phyloP scores from a whole-genome alignment of 2,113 vertebrate genomes.

The Atlantisia rogersi region DNA sequence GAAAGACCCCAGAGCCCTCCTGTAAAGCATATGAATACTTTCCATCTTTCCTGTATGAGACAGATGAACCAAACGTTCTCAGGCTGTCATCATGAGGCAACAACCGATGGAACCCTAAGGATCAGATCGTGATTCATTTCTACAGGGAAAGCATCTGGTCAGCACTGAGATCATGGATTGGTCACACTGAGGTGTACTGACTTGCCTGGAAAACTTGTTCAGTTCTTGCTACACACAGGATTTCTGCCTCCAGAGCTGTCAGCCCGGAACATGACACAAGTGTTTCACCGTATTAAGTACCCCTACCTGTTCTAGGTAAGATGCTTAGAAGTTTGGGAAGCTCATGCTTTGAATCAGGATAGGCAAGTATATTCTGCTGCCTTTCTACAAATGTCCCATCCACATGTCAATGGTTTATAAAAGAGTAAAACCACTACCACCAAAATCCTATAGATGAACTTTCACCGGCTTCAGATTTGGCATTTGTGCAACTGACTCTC shows the following conservation, averaged over 20 bases:
- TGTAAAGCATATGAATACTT: not conserved
- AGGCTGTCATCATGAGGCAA: not conserved
- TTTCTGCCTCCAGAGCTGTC: not conserved
- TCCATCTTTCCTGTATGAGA: not conserved
- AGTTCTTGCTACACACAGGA: not conserved
- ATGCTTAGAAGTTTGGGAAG: not conserved
- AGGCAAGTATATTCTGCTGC: not conserved
- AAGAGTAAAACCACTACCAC: not conserved
- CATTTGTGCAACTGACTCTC: not conserved
- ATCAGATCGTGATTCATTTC: not conserved
- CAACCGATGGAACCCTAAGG: not conserved
- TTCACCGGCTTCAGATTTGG: not conserved
- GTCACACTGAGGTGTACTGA: not conserved
- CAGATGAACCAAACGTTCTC: not conserved
- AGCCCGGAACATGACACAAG: not conserved
- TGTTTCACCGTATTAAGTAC: not conserved
- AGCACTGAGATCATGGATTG: not conserved
- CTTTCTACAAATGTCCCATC: not conserved
- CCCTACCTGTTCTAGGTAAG: not conserved
- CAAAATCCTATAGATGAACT: not conserved
- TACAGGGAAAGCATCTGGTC: not conserved
- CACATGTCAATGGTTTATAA: not conserved
- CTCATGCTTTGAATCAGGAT: not conserved
- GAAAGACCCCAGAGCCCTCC: not conserved
- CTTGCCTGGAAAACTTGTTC: not conserved